These are phyloP conservation scores for Sebastes umbrosus DNA, from an alignment of 2,797 vertebrate species.

Conservation along the genomic window DNA sequence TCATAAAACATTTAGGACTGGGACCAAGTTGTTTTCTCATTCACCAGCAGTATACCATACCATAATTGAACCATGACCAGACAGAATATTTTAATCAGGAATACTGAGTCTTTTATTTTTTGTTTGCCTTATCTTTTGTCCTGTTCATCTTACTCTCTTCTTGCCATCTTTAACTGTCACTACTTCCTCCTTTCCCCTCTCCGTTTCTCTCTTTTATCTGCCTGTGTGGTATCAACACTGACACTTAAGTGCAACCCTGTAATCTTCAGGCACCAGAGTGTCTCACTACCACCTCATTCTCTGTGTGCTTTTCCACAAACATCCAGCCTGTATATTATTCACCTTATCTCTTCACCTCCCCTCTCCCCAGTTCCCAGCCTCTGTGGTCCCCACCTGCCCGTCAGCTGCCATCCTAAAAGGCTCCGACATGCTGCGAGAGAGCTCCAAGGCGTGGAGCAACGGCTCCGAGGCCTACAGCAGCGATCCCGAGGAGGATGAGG, in stretches of 20 bases:
- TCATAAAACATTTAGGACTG: neutral
- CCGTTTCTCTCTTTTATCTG: neutral
- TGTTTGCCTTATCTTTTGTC: neutral
- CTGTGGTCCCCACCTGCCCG: conserved; percentile 14
- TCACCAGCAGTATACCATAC: neutral
- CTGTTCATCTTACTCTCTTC: neutral
- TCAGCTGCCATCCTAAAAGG: conserved; percentile 13
- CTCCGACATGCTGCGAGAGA: conserved; percentile 84
- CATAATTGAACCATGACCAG: neutral
- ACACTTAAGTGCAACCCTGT: neutral
- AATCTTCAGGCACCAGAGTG: neutral
- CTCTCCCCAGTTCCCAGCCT: conserved; percentile 16
- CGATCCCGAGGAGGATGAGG: conserved; percentile 88
- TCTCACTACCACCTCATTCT: neutral
- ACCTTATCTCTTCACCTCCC: neutral
- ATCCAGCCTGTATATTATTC: neutral
- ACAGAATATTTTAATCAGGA: neutral
- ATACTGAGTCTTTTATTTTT: neutral
- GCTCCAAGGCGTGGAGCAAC: conserved; percentile 88
- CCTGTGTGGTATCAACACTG: neutral
- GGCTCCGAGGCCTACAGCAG: conserved; percentile 91
- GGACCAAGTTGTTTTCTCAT: neutral
- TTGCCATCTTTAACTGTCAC: neutral
- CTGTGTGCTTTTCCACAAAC: neutral
- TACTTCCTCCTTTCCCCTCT: neutral